Base-by-base conservation (phyloP, 2,888 invertebrate genomes). In the Neoaliturus tenellus region DNA sequence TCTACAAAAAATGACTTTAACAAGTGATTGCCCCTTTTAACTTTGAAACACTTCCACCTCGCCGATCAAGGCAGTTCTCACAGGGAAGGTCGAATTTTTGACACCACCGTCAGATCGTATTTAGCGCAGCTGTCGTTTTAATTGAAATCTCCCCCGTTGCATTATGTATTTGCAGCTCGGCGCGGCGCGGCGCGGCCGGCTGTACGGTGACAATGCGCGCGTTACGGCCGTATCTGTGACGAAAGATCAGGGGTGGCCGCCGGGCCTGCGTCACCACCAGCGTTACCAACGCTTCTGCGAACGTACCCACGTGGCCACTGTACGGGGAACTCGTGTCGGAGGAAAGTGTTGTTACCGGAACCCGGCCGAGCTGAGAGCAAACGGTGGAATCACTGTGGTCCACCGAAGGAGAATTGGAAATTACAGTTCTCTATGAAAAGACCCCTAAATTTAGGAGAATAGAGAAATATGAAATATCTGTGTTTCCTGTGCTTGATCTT, bases 121-220 rank as follows among this genome's bases (percentile, higher is more conserved):
- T 78, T 78, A 78, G 75, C 23, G 75, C 78, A 78, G 78, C 78
- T 78, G 78, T 55, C 78, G 35, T 28, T 78, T 78, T 78, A 78
- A 78, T 78, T 78, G 78, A 78, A 78, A 78, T 78, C 78, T 78
- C 78, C 78, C 78, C 55, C 33, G 78, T 33, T 33, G 78, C 33
- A 33, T 51, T 55, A 75, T 75, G 75, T 48, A 75, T 75, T 48
- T 41, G 71, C 71, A 69, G 33, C 33, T 3, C 41, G 14, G n/a
- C n/a, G n/a, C n/a, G n/a, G n/a, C n/a, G 17, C 23, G 12, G 28
- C 48, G n/a, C 23, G 75, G 75, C 75, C 48, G 75, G 28, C 28
- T 39, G 41, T 62, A 55, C 78, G 55, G 78, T 33, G 78, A 78
- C 78, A 78, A 78, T 78, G 55, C 78, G 17, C 78, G 78, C 33